Conservation (phyloP, 2,888 invertebrate species). For the Oxystoma pomonae region DNA sequence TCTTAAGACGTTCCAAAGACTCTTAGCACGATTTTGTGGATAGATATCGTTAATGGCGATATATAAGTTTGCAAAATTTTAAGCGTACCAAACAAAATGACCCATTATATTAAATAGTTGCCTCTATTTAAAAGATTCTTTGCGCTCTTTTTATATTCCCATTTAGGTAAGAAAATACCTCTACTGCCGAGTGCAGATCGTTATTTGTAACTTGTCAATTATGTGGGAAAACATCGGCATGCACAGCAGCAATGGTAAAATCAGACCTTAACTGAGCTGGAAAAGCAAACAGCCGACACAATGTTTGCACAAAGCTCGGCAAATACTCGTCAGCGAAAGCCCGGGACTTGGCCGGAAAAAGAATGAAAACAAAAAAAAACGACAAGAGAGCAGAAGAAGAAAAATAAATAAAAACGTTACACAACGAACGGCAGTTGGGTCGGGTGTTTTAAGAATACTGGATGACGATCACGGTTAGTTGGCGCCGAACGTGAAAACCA, state of each 20-base stretch:
- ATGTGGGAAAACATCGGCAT: conserved; percentile 25
- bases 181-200: background rate
- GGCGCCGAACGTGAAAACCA: too few species aligned
- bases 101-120: too few species aligned
- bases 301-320: conserved; percentile 41
- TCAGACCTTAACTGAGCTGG: conserved; percentile 41
- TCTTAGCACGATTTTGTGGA: too few species aligned
- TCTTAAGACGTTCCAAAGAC: too few species aligned
- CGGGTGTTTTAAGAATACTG: background rate
- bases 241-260: conserved; percentile 30
- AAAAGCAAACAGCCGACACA: conserved; percentile 41
- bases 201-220: conserved; percentile 32
- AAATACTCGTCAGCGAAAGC: conserved; percentile 44
- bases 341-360: conserved; percentile 27
- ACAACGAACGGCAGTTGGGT: background rate
- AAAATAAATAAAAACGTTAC: conserved; percentile 35
- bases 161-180: background rate
- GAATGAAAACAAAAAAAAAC: conserved; percentile 15
- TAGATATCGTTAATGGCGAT: too few species aligned
- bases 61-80: too few species aligned
- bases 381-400: conserved; percentile 5
- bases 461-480: too few species aligned
- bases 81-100: too few species aligned
- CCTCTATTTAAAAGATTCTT: too few species aligned
- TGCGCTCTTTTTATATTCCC: too few species aligned